phyloP scores from a whole-genome alignment of 2,888 invertebrate species.

The Hypsopygia costalis region DNA sequence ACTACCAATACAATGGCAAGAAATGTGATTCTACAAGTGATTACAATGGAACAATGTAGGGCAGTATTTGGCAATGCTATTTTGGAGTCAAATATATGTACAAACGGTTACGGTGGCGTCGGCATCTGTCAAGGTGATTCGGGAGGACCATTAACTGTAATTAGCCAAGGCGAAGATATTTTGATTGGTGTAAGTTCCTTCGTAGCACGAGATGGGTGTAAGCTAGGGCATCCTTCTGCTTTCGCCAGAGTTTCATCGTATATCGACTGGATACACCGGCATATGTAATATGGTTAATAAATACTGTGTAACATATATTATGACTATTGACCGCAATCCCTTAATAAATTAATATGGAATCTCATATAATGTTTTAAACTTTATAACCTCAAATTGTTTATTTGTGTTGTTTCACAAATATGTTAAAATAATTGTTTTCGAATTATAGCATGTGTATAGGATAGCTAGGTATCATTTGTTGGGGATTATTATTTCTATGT shows the following conservation, averaged over 20 bases:
- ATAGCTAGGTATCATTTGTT: no score
- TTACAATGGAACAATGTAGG: slow-evolving; percentile 39
- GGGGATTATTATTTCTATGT: no score
- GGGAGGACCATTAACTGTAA: slow-evolving; percentile 51
- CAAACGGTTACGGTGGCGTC: slow-evolving; percentile 50
- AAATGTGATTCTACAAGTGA: slow-evolving; percentile 45
- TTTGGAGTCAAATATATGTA: slow-evolving; percentile 54
- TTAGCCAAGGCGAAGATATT: slow-evolving; percentile 34
- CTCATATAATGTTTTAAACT: not conserved
- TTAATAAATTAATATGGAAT: not conserved
- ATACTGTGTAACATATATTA: no score
- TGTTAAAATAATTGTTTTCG: no score
- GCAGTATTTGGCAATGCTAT: slow-evolving; percentile 38
- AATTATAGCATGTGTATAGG: no score
- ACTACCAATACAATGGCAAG: slow-evolving; percentile 49
- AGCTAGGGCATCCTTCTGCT: slow-evolving; percentile 54
- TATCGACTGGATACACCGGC: slow-evolving; percentile 44
- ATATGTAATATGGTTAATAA: slow-evolving; percentile 23
- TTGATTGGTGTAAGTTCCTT: slow-evolving; percentile 62
- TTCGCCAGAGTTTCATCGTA: slow-evolving; percentile 51
- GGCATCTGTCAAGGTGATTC: slow-evolving; percentile 65
- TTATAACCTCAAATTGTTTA: not conserved
- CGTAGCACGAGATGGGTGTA: slow-evolving; percentile 53
- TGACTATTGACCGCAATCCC: no score
- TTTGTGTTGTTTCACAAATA: no score